These are phyloP conservation scores for Drosophila leontia DNA, from an alignment of 1,140 invertebrate genomes.

Conservation along the genomic window DNA sequence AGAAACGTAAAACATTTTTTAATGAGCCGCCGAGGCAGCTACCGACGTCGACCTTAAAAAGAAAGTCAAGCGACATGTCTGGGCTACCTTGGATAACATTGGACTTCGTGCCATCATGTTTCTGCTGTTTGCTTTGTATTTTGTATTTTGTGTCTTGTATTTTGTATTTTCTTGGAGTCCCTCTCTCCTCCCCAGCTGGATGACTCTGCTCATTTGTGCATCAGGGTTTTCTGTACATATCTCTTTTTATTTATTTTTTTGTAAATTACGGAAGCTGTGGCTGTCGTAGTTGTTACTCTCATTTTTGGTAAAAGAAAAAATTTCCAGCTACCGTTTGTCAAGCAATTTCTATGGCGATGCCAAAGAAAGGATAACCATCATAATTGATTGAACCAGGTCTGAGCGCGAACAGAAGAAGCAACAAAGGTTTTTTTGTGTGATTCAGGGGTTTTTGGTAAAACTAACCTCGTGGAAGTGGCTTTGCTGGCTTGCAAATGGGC, in stretches of 20 bases:
- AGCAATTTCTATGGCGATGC: conserved; percentile 39
- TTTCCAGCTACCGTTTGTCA: conserved; percentile 67
- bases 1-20: conserved; percentile 74
- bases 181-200: conserved; percentile 11
- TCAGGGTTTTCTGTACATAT: conserved; percentile 25
- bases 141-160: conserved; percentile 13
- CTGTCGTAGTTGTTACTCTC: conserved; percentile 39
- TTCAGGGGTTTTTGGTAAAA: conserved; percentile 15
- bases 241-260: conserved; percentile 8
- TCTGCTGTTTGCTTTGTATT: conserved; percentile 45
- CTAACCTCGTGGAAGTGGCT: conserved; percentile 8
- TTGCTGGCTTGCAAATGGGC: conserved; percentile 19
- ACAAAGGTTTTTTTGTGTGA: conserved; percentile 12
- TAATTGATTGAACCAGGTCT: conserved; percentile 42
- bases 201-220: conserved; percentile 68
- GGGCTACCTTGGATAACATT: conserved; percentile 44
- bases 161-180: conserved; percentile 14
- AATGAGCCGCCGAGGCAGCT: conserved; percentile 58
- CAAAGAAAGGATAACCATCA: conserved; percentile 43
- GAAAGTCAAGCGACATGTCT: conserved; percentile 68
- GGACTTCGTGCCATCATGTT: conserved; percentile 75
- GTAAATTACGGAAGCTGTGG: conserved; percentile 42
- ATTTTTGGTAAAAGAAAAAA: conserved; percentile 53
- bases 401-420: conserved; percentile 33
- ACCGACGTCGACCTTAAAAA: conserved; percentile 54